phyloP scores from a whole-genome alignment of 2,888 invertebrate genomes.

The Philopedon plagiatum region DNA sequence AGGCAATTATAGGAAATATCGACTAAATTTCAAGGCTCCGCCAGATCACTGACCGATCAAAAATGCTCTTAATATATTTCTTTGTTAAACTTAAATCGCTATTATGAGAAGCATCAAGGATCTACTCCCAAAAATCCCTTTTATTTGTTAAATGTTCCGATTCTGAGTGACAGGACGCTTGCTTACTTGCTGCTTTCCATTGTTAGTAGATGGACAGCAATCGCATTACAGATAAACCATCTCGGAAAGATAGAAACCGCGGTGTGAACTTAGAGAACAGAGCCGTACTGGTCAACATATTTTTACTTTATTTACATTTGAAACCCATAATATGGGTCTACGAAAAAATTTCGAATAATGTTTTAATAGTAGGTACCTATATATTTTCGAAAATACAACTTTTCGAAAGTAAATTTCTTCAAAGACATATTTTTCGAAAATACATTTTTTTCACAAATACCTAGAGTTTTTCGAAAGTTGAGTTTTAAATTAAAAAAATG shows the following conservation, averaged over 20 bases:
- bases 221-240: constrained; percentile 38
- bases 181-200: constrained; percentile 40
- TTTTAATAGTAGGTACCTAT: too few relatives aligned
- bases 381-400: too few relatives aligned
- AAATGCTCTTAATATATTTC: constrained; percentile 45
- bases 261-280: constrained; percentile 12
- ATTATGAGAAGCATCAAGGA: constrained; percentile 38
- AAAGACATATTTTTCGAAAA: too few relatives aligned
- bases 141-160: constrained; percentile 42
- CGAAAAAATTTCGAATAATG: too few relatives aligned
- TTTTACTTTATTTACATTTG: background rate
- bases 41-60: constrained; percentile 34
- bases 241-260: constrained; percentile 25
- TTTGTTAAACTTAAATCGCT: constrained; percentile 40
- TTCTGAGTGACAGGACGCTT: constrained; percentile 40
- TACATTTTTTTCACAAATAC: too few relatives aligned
- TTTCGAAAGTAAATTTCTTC: too few relatives aligned
- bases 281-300: background rate
- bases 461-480: too few relatives aligned
- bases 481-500: too few relatives aligned
- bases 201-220: constrained; percentile 44
- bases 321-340: too few relatives aligned
- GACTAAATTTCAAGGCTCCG: constrained; percentile 20
- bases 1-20: constrained; percentile 20
- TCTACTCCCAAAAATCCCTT: constrained; percentile 41